A percentile compares a stretch with the other conserved stretches of the same genome.
These are phyloP conservation scores for Ctenodactylus gundi DNA, from an alignment of 2,113 vertebrate genomes.

Conservation along the genomic window DNA sequence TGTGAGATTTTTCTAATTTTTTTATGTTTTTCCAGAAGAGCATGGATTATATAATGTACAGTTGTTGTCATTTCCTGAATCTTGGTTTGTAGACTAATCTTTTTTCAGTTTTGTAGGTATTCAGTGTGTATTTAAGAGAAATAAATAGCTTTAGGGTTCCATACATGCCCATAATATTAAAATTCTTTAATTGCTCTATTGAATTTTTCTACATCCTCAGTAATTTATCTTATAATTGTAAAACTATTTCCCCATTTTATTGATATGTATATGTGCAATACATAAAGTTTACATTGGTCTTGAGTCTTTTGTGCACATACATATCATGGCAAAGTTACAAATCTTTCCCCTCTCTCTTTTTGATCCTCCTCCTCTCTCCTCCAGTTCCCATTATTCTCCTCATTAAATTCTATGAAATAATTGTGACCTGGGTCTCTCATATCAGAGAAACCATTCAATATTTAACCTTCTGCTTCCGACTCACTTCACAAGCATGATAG, in stretches of 20 bases:
- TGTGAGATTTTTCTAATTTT: slow-evolving; percentile 9
- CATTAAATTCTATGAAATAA: too few relatives aligned
- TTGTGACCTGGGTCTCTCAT: too few relatives aligned
- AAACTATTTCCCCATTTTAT: background rate
- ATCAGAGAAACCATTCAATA: too few relatives aligned
- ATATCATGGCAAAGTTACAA: too few relatives aligned
- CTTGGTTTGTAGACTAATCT: background rate
- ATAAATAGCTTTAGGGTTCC: background rate
- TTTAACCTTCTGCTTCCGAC: too few relatives aligned
- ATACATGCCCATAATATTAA: background rate
- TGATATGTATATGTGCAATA: too few relatives aligned
- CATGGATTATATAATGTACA: background rate
- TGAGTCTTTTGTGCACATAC: too few relatives aligned
- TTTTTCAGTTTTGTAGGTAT: background rate
- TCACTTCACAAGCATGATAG: too few relatives aligned
- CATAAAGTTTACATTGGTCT: too few relatives aligned
- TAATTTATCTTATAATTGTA: slow-evolving; percentile 4
- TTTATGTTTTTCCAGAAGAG: background rate
- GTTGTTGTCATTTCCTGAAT: slow-evolving; percentile 31
- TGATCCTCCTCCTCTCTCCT: too few relatives aligned
- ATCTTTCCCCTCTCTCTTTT: too few relatives aligned
- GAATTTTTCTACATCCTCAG: slow-evolving; percentile 5
- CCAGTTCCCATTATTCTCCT: too few relatives aligned
- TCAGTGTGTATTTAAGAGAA: background rate
- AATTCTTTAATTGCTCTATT: background rate